Evolutionary conservation across 2,113 vertebrate genomes (phyloP), one percentile per base, ranked within the genome.

Genomic region (Siniperca knerii): DNA sequence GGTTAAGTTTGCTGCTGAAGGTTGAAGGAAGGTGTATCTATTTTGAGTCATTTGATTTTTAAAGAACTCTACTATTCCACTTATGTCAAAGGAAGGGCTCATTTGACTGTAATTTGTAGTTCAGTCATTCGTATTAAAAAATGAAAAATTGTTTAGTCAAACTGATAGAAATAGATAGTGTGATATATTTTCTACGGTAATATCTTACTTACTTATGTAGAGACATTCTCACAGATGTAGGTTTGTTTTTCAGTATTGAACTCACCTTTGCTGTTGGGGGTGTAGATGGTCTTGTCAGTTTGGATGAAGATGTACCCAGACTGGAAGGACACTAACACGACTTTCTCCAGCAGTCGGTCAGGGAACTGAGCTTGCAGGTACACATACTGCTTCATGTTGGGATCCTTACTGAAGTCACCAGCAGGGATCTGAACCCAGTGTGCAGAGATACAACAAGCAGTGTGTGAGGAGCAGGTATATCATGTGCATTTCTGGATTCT

Each of bases 271-370:
- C 54, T 93, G 29, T 89, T 62, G 5, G 94, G 95, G 2, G 94
- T 95, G 79, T 96, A 96, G 48, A 96, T 82, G 37, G 94, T 92
- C 75, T 95, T 95, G 81, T 95, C 95, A 0, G 95, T 96, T 75
- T 95, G 94, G 58, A 95, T 91, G 87, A 95, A 95, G 60, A 96
- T 94, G 87, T 94, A 93, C 1, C 95, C 94, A 6, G 92, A 91
- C 83, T 95, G 94, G 74, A 95, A 95, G 64, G 94, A 93, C 25
- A 95, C 90, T n/a, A 96, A 25, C 25, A 94, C 89, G 0, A 92
- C 79, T 73, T 93, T 95, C 87, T 96, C 94, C 87, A 96, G 77
- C 6, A 71, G 0, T 8, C 37, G 52, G 35, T 57, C 42, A 6
- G 91, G 91, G 23, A 94, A 93, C 33, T 79, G 65, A 62, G 94